Conservation (phyloP, 2,797 vertebrate genomes). For the Hydrolagus colliei region DNA sequence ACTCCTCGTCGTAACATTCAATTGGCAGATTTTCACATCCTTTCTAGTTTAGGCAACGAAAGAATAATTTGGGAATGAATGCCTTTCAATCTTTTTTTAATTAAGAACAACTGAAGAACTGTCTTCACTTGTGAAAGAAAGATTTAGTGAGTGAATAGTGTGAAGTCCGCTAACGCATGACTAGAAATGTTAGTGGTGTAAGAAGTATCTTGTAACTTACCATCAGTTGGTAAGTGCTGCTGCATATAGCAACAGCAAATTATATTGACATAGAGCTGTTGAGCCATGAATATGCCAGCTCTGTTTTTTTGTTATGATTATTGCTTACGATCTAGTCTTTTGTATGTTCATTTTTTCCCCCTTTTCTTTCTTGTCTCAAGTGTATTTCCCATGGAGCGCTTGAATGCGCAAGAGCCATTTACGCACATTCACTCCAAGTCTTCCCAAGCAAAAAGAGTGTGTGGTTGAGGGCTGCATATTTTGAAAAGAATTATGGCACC, state of each 20-base stretch:
- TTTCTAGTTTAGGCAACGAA: neutral
- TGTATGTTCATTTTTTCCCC: constrained; percentile 18
- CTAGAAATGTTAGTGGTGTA: too few relatives aligned
- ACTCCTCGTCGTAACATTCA: neutral
- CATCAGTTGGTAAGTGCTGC: too few relatives aligned
- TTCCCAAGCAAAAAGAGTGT: constrained; percentile 98
- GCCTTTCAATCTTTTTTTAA: neutral
- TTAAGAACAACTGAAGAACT: neutral
- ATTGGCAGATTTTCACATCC: neutral
- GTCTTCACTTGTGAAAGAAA: neutral
- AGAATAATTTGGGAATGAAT: neutral
- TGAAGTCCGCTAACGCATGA: too few relatives aligned
- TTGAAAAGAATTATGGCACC: constrained; percentile 93
- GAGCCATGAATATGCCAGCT: too few relatives aligned
- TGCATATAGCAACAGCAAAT: too few relatives aligned
- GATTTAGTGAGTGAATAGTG: neutral
- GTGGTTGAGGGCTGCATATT: constrained; percentile 93
- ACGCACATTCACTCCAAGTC: constrained; percentile 88
- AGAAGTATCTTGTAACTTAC: too few relatives aligned
- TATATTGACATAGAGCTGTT: too few relatives aligned
- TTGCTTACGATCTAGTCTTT: neutral
- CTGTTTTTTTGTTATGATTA: neutral
- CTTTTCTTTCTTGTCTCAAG: constrained; percentile 53
- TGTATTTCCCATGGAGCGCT: constrained; percentile 90
- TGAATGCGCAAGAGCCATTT: constrained; percentile 93